Base-by-base conservation (phyloP, 2,113 vertebrate genomes). In the Trematocara nigrifrons region DNA sequence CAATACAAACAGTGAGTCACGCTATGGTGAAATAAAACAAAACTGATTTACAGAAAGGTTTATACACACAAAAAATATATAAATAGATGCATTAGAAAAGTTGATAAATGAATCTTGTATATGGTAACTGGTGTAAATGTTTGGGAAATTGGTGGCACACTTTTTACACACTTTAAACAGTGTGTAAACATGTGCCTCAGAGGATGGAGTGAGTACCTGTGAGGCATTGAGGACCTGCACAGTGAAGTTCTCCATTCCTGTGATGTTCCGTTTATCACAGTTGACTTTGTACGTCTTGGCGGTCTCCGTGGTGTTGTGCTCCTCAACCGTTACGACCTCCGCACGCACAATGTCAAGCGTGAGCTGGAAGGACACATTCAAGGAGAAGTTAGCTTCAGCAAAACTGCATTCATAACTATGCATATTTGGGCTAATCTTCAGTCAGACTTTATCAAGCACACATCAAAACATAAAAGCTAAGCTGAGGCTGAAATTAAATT, bases 141-240 rank as follows among this genome's bases (percentile, higher is more conserved):
- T 33, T 0, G 0, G 71, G 71, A n/a, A 76, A 76, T 1, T 51
- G 45, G 45, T 51, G 45, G 45, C 4, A 51, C 15, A 51, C 7
- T 10, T 31, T 76, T 29, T 26, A 54, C 2, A 59, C 56, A 59
- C 57, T 33, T 33, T 33, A 6, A 0, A 2, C 57, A 35, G 20
- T 0, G 13, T 31, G 69, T 49, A 49, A 31, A 49, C 6, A 31
- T 51, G 45, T 51, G 26, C 45, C 22, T 82, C 22, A 29, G 26
- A 71, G 35, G 31, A 29, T 54, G 45, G 2, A 7, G 18, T 53
- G 1, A 40, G 0, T 92, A 98, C 98, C 96, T 99, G 98, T 1
- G 98, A 98, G 20, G 96, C 93, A 61, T 98, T 98, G 51, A 99
- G 97, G 89, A 99, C 96, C 77, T 97, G 97, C 81, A 99, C 95